These are phyloP conservation scores for Eonycteris spelaea DNA, from an alignment of 2,113 vertebrate genomes.

Conservation along the genomic window DNA sequence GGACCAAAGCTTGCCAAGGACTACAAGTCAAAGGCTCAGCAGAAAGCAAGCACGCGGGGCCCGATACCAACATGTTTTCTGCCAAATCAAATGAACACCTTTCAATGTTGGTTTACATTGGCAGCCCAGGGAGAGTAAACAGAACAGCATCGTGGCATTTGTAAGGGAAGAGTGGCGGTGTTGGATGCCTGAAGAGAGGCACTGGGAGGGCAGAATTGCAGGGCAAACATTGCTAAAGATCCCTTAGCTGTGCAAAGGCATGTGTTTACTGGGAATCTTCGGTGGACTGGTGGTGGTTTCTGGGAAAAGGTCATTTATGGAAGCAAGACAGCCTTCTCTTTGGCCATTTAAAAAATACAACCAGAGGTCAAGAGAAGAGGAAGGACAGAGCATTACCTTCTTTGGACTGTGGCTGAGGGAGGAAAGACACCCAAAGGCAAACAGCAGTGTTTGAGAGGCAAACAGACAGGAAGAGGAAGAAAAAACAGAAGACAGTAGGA, in stretches of 20 bases:
- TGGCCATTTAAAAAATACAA: background rate
- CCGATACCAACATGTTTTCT: background rate
- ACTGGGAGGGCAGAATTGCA: background rate
- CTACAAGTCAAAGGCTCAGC: constrained; percentile 12
- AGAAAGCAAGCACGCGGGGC: constrained; percentile 14
- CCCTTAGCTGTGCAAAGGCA: background rate
- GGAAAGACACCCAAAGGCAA: background rate
- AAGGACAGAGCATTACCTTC: background rate
- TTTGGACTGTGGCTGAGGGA: background rate
- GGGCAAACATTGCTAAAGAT: background rate
- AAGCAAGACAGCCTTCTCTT: background rate
- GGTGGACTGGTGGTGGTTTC: background rate
- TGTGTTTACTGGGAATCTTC: background rate
- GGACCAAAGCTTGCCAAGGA: constrained; percentile 46
- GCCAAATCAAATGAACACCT: constrained; percentile 59
- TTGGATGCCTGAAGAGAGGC: background rate
- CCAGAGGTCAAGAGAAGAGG: background rate
- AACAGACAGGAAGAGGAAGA: background rate
- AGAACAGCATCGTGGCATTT: background rate
- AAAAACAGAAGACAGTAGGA: background rate
- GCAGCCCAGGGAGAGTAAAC: constrained; percentile 33
- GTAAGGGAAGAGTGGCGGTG: background rate
- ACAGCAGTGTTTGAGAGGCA: background rate
- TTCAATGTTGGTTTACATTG: background rate
- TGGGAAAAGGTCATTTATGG: background rate